These are phyloP conservation scores for Uropsilus gracilis DNA, from an alignment of 2,113 vertebrate genomes.

Conservation along the genomic window DNA sequence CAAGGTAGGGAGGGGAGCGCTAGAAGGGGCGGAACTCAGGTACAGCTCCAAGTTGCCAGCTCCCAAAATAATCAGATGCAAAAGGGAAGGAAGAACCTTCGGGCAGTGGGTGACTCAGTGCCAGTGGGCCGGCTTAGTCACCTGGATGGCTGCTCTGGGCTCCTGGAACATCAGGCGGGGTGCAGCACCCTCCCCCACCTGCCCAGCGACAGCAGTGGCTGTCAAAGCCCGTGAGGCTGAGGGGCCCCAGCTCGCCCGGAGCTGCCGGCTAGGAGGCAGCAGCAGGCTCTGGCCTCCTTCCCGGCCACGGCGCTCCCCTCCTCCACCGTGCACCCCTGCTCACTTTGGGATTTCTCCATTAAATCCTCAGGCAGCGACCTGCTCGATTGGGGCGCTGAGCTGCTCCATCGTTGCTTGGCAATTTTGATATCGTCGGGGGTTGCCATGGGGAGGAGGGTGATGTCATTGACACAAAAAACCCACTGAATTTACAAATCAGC, in stretches of 20 bases:
- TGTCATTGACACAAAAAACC: slow-evolving; percentile 87
- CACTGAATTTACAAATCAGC: slow-evolving; percentile 88
- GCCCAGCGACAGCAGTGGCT: slow-evolving; percentile 26
- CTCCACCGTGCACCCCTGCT: slow-evolving; percentile 58
- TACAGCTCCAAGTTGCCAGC: slow-evolving; percentile 75
- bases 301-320: slow-evolving; percentile 26
- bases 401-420: slow-evolving; percentile 83
- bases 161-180: slow-evolving; percentile 65
- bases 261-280: slow-evolving; percentile 37
- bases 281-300: background rate
- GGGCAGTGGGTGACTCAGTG: slow-evolving; percentile 82
- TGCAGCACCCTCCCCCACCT: slow-evolving; percentile 72
- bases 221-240: background rate
- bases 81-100: slow-evolving; percentile 75
- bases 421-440: slow-evolving; percentile 86
- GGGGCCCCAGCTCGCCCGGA: background rate
- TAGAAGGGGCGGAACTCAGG: slow-evolving; percentile 72
- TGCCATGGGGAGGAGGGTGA: slow-evolving; percentile 89
- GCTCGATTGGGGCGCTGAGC: slow-evolving; percentile 74
- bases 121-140: slow-evolving; percentile 85
- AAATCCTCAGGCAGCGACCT: slow-evolving; percentile 79
- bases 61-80: slow-evolving; percentile 73
- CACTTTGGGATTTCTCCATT: slow-evolving; percentile 79
- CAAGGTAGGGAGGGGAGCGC: slow-evolving; percentile 53
- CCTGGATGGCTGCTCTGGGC: slow-evolving; percentile 80